Evolutionary conservation across 92 coral and sea anemone genomes (phyloP), one percentile per base, ranked within the genome.

Genomic region (Umimayanthus chanpuru): DNA sequence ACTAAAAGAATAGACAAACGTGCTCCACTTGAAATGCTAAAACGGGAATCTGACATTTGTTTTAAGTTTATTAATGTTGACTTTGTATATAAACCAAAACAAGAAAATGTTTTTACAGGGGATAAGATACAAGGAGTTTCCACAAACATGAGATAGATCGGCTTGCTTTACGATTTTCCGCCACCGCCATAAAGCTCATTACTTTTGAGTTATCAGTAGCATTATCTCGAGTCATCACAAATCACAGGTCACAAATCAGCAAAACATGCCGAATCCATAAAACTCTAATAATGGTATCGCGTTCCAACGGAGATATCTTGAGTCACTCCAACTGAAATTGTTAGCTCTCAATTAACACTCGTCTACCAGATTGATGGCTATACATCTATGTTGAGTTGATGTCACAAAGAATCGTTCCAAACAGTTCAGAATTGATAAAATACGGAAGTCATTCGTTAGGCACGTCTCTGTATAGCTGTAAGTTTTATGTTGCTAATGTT

Each of bases 221-320:
- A 41, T 18, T 49, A 83, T 83, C 87, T 68, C 18, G 74, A 83
- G 64, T 47, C 77, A 83, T 83, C 78, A 83, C 87, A 83, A 53
- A 70, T 83, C 87, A 82, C 78, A 71, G 77, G 70, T 83, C 87
- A 67, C 76, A 82, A 68, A 82, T 82, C 86, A 82, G 65, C 77
- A 79, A 49, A 83, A 83, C 77, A 28, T 83, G 78, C 87, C 78
- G 87, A 83, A 83, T 44, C 87, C 78, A 83, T 83, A 83, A 70
- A 83, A 67, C 12, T 44, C 77, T 56, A 83, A 83, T 83, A 83
- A 83, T 72, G 87, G 32, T 83, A 83, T 83, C 87, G 55, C 55
- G 41, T 83, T 83, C 87, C 87, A 38, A 50, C 56, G 6, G 87
- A 39, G 29, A 68, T 58, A 61, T 61, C 21, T 56, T 29, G 30